Conservation (phyloP, 2,113 vertebrate species). For the Megaceryle torquata region DNA sequence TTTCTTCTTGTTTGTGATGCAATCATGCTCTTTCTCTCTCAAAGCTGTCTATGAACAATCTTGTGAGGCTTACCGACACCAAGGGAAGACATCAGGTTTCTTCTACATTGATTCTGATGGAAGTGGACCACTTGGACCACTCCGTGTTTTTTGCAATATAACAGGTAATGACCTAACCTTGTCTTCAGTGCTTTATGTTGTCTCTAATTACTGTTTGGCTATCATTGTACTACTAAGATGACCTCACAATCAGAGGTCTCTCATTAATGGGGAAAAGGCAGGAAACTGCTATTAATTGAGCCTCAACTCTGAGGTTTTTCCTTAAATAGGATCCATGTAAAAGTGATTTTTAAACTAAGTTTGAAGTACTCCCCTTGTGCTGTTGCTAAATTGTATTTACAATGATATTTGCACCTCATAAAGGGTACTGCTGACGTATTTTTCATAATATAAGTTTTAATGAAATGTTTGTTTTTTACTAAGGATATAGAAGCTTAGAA, state of each 20-base stretch:
- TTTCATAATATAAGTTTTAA: not conserved
- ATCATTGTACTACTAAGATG: not conserved
- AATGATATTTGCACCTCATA: not conserved
- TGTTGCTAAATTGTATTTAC: not conserved
- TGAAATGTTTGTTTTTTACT: not conserved
- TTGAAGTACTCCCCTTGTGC: not conserved
- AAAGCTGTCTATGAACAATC: slow-evolving; percentile 91
- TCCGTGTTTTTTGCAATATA: slow-evolving; percentile 92
- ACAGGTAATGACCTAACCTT: slow-evolving; percentile 80
- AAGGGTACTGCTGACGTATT: not conserved
- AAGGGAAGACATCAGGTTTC: slow-evolving; percentile 86
- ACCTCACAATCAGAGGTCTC: not conserved
- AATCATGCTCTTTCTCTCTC: not conserved
- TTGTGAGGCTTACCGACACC: slow-evolving; percentile 91
- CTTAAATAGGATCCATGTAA: not conserved
- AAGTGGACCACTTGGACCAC: slow-evolving; percentile 87
- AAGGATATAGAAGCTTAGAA: not conserved
- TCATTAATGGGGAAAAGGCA: not conserved
- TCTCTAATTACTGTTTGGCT: not conserved
- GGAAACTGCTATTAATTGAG: not conserved
- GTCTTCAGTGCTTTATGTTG: not conserved
- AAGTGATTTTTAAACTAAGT: not conserved
- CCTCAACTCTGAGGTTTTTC: not conserved
- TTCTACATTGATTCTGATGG: slow-evolving; percentile 94
- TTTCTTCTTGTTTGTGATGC: not conserved